Base-by-base conservation (phyloP, 2,113 vertebrate species). In the Mesoclemmys tuberculata region DNA sequence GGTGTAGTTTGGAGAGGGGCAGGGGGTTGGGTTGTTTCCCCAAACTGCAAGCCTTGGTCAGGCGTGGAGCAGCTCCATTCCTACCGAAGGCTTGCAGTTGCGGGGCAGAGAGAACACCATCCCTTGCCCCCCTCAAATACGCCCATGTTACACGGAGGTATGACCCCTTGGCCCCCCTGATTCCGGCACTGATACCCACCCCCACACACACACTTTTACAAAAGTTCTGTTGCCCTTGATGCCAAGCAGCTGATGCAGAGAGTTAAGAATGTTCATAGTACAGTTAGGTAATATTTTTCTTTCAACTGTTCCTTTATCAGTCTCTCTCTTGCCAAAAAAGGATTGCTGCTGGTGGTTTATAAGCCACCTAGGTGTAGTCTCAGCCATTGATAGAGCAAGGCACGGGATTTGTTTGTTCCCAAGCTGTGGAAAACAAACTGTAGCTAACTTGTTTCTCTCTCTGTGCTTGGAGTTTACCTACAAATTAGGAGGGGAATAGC, bases 311-410 rank as follows among this genome's bases (percentile, higher is more conserved):
- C 18, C n/a, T 89, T 94, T 90, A 87, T 94, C 77, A 44, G 78
- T 49, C 29, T 90, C 5, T 41, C 82, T 52, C 29, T 61, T 61
- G 31, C 61, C 2, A 16, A 44, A 49, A 35, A 80, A 38, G 89
- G 27, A 31, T 61, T 92, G 5, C 4, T 91, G 46, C 82, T 90
- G 88, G 8, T 75, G 71, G 90, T 81, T 85, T 82, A 91, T 54
- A 91, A 80, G 48, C 91, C 92, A 89, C 82, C 87, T 55, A 24
- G 79, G 79, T 64, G 77, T n/a, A 85, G 86, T 93, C 79, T 91
- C 58, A 85, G 54, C 27, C 19, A 68, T 14, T 87, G 88, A 95
- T 93, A 92, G 16, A 89, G 54, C 8, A 48, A 83, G 74, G 46
- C 9, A 1, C 6, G 31, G 31, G 24, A 94, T 61, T 89, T 13